A percentile compares a stretch with the other conserved stretches of the same genome.
phyloP scores from a whole-genome alignment of 2,113 vertebrate genomes.

The Ciconia stormi region DNA sequence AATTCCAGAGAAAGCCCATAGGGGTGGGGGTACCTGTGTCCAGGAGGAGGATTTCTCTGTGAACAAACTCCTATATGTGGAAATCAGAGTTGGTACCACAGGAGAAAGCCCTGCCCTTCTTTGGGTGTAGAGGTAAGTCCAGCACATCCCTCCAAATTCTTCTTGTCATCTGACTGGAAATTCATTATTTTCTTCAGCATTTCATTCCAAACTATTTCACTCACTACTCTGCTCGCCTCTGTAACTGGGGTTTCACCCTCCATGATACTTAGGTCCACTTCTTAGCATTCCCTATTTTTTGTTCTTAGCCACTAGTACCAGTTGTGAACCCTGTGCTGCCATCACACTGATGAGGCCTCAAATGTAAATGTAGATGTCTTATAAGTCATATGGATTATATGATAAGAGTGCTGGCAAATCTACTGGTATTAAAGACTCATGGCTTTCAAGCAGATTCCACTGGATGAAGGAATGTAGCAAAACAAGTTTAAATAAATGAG shows the following conservation, averaged over 20 bases:
- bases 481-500: not conserved
- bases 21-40: accelerated
- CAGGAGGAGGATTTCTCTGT: not conserved
- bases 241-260: not conserved
- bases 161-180: not conserved
- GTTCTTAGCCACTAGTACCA: not conserved
- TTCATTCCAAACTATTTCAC: not conserved
- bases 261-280: not conserved
- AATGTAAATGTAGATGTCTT: not conserved
- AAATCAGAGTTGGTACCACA: not conserved
- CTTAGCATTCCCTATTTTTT: not conserved
- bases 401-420: not conserved
- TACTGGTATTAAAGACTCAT: not conserved
- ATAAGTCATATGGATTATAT: accelerated
- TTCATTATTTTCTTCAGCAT: not conserved
- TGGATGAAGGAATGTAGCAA: not conserved
- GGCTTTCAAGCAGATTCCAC: not conserved
- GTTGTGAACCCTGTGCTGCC: not conserved
- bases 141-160: not conserved
- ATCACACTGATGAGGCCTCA: not conserved
- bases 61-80: accelerated
- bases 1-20: not conserved
- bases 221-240: not conserved
- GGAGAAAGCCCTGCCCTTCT: not conserved
- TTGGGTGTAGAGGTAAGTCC: not conserved